Percentiles rank a stretch among this genome's conserved stretches.
phyloP scores from a whole-genome alignment of 2,113 vertebrate genomes.

The Myocastor coypus region DNA sequence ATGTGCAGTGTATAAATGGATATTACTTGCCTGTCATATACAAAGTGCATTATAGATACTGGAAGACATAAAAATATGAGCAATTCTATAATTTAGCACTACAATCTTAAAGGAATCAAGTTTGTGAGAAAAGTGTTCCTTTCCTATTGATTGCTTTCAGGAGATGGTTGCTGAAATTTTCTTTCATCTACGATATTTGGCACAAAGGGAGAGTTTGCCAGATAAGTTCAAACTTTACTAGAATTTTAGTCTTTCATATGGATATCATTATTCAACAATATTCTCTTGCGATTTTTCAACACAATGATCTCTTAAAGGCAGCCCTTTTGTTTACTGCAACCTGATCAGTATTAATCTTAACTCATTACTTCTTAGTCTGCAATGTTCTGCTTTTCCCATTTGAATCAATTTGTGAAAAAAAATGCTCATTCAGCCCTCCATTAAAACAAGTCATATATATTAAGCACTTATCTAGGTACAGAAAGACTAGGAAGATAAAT shows the following conservation, averaged over 20 bases:
- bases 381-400: background rate
- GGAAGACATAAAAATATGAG: background rate
- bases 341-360: background rate
- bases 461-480: background rate
- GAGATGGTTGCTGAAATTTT: background rate
- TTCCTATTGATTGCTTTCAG: background rate
- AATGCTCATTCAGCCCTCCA: background rate
- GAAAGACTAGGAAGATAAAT: background rate
- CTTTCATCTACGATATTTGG: background rate
- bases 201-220: background rate
- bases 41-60: background rate
- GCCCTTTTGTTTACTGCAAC: background rate
- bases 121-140: background rate
- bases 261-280: background rate
- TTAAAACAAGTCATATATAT: background rate
- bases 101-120: background rate
- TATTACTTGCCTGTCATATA: background rate
- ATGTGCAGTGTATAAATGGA: background rate
- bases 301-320: background rate
- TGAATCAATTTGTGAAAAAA: background rate
- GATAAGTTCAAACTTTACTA: background rate
- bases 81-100: conserved; percentile 25
- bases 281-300: background rate
- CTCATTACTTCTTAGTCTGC: background rate
- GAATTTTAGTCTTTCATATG: background rate